Percentiles rank a stretch among this genome's conserved stretches.
Conservation (phyloP, 2,113 vertebrate species). For the Fulica atra region DNA sequence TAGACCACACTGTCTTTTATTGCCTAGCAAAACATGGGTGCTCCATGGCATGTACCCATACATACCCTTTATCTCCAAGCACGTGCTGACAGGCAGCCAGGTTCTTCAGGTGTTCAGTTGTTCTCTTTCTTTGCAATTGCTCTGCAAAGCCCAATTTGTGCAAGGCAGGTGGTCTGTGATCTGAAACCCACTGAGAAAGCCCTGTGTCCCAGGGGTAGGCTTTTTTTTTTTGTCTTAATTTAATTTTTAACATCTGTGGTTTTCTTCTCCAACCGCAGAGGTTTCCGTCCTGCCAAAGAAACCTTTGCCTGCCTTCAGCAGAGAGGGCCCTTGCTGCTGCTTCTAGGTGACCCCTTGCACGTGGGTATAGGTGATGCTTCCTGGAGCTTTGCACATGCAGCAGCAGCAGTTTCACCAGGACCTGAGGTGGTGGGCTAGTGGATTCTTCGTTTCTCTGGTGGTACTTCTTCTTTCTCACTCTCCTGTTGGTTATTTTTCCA, state of each 20-base stretch:
- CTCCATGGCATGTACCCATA: not conserved
- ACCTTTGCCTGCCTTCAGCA: not conserved
- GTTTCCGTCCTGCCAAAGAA: conserved; percentile 43
- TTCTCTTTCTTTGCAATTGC: not conserved
- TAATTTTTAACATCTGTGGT: not conserved
- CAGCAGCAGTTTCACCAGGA: not conserved
- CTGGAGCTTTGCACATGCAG: not conserved
- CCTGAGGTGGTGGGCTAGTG: accelerated
- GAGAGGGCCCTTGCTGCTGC: not conserved
- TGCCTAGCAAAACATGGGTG: not conserved
- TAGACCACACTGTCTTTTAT: accelerated
- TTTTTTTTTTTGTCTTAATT: not conserved
- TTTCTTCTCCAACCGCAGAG: conserved; percentile 37
- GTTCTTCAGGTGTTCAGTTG: not conserved
- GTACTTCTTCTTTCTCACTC: not conserved
- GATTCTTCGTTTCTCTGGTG: not conserved
- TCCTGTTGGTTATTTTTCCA: not conserved
- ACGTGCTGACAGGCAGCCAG: not conserved
- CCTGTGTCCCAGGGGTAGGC: not conserved
- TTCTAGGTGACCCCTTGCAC: not conserved
- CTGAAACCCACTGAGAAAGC: not conserved
- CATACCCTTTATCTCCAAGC: accelerated
- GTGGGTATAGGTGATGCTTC: not conserved
- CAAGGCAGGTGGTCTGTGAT: not conserved
- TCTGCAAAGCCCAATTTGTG: not conserved